phyloP scores from a whole-genome alignment of 2,888 invertebrate genomes.

The Pherbina coryleti region DNA sequence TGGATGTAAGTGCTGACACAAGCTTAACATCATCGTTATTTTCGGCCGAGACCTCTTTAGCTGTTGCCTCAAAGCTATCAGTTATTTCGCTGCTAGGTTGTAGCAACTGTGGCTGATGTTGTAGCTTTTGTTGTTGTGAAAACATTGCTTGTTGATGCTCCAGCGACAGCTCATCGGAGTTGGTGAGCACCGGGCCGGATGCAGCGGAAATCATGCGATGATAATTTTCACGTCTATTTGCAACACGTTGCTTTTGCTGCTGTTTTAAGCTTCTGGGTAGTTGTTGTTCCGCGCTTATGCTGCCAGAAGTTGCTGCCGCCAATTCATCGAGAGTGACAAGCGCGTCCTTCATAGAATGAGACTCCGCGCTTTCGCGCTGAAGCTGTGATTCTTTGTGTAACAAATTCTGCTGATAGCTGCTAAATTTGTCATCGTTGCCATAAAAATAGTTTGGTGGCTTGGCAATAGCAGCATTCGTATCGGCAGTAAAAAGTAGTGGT shows the following conservation, averaged over 20 bases:
- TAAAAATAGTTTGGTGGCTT: slow-evolving; percentile 1
- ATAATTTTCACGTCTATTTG: background rate
- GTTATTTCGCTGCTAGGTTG: background rate
- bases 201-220: background rate
- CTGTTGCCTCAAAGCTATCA: background rate
- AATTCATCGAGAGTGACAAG: background rate
- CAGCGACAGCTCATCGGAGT: too few relatives aligned
- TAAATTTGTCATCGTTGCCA: background rate
- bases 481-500: slow-evolving; percentile 33
- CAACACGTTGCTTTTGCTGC: background rate
- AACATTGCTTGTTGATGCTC: too few relatives aligned
- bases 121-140: too few relatives aligned
- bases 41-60: background rate
- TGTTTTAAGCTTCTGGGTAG: background rate
- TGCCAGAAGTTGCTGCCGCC: background rate
- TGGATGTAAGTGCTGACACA: background rate
- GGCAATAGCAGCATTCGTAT: background rate
- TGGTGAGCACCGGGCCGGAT: too few relatives aligned
- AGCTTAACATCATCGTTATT: background rate
- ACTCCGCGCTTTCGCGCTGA: background rate
- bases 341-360: background rate
- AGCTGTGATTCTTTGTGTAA: background rate
- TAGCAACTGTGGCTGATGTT: background rate
- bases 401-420: background rate
- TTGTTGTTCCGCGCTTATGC: background rate